These are phyloP conservation scores for Fopius arisanus DNA, from an alignment of 1,140 invertebrate genomes.

Conservation along the genomic window DNA sequence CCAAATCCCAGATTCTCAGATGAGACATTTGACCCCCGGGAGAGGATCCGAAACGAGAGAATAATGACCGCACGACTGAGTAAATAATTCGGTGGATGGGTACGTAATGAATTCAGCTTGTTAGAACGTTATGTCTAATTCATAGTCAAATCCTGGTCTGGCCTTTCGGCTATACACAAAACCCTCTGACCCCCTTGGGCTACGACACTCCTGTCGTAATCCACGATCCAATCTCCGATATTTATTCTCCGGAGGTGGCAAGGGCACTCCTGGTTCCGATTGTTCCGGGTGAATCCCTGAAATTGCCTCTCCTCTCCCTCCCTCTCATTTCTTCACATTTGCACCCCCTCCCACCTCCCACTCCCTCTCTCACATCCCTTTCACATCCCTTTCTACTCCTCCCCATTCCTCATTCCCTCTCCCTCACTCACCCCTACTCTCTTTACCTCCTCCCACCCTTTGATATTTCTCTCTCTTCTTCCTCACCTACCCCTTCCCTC, in stretches of 20 bases:
- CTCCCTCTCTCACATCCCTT: too few relatives aligned
- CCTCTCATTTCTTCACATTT: background rate
- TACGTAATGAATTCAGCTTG: background rate
- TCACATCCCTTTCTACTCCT: too few relatives aligned
- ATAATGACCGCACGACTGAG: background rate
- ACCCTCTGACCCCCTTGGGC: slow-evolving; percentile 7
- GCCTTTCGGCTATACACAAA: slow-evolving; percentile 12
- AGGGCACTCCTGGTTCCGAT: slow-evolving; percentile 30
- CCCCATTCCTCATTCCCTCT: too few relatives aligned
- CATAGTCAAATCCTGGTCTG: background rate
- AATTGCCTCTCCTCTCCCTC: slow-evolving; percentile 25
- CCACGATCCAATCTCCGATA: slow-evolving; percentile 45
- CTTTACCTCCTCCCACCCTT: too few relatives aligned
- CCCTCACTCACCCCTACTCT: too few relatives aligned
- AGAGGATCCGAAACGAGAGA: background rate
- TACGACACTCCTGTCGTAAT: slow-evolving; percentile 35
- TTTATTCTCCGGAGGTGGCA: slow-evolving; percentile 41
- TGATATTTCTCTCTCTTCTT: too few relatives aligned
- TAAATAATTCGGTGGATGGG: background rate
- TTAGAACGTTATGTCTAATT: background rate
- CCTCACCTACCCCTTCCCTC: background rate
- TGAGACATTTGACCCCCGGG: background rate
- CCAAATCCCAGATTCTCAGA: too few relatives aligned
- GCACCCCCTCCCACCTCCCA: too few relatives aligned
- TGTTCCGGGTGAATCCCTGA: slow-evolving; percentile 23